Evolutionary conservation across 2,113 vertebrate species (phyloP), one percentile per base, ranked within the genome.

Genomic region (Hippopotamus amphibius): DNA sequence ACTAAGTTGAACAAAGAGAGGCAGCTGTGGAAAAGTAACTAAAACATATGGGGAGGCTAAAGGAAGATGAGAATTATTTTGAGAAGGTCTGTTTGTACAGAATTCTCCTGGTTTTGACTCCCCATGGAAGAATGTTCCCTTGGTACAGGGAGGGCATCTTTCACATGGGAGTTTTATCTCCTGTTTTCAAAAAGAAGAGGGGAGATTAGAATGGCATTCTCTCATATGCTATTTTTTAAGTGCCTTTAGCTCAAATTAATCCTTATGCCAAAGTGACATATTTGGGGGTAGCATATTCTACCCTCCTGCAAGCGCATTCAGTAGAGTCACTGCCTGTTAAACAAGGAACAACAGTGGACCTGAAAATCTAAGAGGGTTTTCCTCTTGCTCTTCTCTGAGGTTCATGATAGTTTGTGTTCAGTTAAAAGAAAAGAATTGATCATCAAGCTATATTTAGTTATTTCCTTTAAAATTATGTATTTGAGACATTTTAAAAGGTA

Each of bases 241-340:
- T 53, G 43, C 7, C n/a, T 91, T 95, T 79, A 91, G 16, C 46
- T 95, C n/a, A 92, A 82, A 92, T 50, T 72, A 82, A 50, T 48
- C 57, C 46, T 65, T 55, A 19, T 21, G 37, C 74, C 30, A 66
- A 81, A 76, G 22, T 82, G 37, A 3, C 7, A 1, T 76, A 59
- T 82, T 93, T 86, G 6, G 50, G 57, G n/a, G 46, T 82, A 41
- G 59, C 15, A 50, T 59, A n/a, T 63, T 71, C 88, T 88, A 13
- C 77, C 59, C 37, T 82, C 24, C 55, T 66, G 72, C 37, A 88
- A 61, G 41, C 19, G 61, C n/a, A 69, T 24, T 63, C 59, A 66
- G 13, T 24, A 69, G 59, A 91, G 24, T 41, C 1, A 14, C 61
- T 69, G 46, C 1, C 74, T 37, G 0, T 76, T 59, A 57, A 74